A percentile compares a stretch with the other conserved stretches of the same genome.
Evolutionary conservation across 2,888 invertebrate species (phyloP).

Genomic region (Luperina nickerlii): DNA sequence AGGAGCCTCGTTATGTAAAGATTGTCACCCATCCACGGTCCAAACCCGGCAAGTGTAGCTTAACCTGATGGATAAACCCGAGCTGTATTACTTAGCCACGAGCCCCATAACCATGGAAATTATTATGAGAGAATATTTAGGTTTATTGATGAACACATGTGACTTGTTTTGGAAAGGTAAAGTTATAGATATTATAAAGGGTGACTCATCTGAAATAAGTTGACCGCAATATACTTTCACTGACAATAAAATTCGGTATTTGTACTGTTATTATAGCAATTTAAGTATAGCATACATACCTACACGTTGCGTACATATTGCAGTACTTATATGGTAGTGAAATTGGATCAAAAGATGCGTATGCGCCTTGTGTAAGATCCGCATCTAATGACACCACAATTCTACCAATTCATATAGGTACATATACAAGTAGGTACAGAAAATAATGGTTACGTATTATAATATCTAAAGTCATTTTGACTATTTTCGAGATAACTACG

Average conservation of each 20-base stretch:
- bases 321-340: constrained; percentile 29
- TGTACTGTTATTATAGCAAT: constrained; percentile 45
- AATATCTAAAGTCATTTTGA: too few relatives aligned
- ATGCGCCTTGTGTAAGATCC: constrained; percentile 46
- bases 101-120: background rate
- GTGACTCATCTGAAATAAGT: constrained; percentile 49
- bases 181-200: background rate
- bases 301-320: constrained; percentile 22
- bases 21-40: background rate
- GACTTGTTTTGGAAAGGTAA: constrained; percentile 19
- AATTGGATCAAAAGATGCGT: constrained; percentile 47
- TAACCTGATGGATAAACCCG: background rate
- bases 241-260: constrained; percentile 51
- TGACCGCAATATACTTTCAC: constrained; percentile 51
- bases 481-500: too few relatives aligned
- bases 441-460: background rate
- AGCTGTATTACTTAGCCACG: background rate
- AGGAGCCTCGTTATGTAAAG: background rate
- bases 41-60: background rate
- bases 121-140: constrained; percentile 10
- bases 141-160: constrained; percentile 20
- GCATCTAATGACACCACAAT: constrained; percentile 46
- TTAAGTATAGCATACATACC: constrained; percentile 41
- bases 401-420: background rate
- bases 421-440: background rate